A percentile compares a stretch with the other conserved stretches of the same genome.
These are phyloP conservation scores for Alcedo atthis DNA, from an alignment of 2,797 vertebrate genomes.

Conservation along the genomic window DNA sequence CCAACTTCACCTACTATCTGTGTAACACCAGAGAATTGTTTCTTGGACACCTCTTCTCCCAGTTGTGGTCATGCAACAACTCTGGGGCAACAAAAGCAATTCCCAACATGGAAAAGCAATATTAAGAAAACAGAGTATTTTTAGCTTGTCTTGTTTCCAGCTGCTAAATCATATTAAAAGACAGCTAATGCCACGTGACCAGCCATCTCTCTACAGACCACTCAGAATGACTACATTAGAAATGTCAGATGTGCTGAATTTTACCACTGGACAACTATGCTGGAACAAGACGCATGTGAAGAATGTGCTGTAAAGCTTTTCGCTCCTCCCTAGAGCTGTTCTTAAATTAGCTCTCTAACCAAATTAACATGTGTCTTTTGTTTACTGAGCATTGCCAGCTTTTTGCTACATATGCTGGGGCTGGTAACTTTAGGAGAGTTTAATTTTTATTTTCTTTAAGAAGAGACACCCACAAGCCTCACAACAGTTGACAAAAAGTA, in stretches of 20 bases:
- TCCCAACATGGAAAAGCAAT: conserved; percentile 69
- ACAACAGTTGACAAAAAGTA: not conserved
- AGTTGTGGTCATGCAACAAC: conserved; percentile 6
- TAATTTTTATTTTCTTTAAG: conserved; percentile 41
- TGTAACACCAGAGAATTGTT: conserved; percentile 25
- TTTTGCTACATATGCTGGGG: conserved; percentile 1
- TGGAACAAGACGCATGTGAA: conserved; percentile 33
- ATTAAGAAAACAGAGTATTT: conserved; percentile 65
- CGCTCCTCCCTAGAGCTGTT: conserved; percentile 56
- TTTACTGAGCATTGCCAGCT: conserved; percentile 33
- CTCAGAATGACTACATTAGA: conserved; percentile 54
- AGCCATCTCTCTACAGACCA: conserved; percentile 9
- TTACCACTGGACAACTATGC: conserved; percentile 53
- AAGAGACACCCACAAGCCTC: conserved; percentile 48
- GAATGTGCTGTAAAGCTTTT: conserved; percentile 42
- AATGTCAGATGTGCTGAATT: conserved; percentile 50
- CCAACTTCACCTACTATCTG: not conserved
- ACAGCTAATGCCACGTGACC: conserved; percentile 43
- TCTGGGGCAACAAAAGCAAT: conserved; percentile 59
- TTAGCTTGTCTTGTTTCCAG: conserved; percentile 62
- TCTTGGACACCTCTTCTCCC: conserved; percentile 61
- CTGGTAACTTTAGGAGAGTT: conserved; percentile 28
- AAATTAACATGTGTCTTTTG: not conserved
- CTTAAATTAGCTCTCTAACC: conserved; percentile 59
- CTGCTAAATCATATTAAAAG: conserved; percentile 66